Conservation (phyloP, 2,797 vertebrate genomes). For the Acrocephalus scirpaceus region DNA sequence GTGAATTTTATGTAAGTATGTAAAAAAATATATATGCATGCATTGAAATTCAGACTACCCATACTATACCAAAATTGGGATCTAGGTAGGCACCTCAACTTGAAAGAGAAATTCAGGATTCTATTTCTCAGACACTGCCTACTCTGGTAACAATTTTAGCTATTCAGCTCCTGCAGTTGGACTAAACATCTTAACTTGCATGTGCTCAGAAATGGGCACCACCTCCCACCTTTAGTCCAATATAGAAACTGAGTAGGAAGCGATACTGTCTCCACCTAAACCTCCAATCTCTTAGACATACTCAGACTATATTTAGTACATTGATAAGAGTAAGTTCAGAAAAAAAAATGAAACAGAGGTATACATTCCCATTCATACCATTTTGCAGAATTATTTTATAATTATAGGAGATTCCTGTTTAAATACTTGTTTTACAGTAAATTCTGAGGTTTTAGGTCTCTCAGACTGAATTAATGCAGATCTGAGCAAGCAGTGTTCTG, state of each 20-base stretch:
- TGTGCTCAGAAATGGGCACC: not conserved
- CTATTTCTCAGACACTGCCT: conserved; percentile 33
- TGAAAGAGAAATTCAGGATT: conserved; percentile 24
- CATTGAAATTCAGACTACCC: not conserved
- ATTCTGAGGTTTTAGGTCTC: not conserved
- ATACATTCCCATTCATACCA: not conserved
- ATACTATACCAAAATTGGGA: not conserved
- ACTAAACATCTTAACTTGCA: not conserved
- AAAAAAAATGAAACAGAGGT: not conserved
- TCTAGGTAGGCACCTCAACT: not conserved
- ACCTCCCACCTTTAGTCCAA: conserved; percentile 31
- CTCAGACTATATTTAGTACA: not conserved
- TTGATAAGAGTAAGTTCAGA: not conserved
- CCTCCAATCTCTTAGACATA: not conserved
- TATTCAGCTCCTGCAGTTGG: not conserved
- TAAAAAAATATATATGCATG: not conserved
- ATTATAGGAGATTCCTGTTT: not conserved
- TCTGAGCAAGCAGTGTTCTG: not conserved
- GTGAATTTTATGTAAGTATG: not conserved
- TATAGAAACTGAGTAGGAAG: conserved; percentile 47
- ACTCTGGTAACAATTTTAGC: conserved; percentile 24
- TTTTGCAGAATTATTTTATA: not conserved
- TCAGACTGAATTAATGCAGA: not conserved
- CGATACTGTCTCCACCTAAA: not conserved
- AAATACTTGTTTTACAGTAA: not conserved